Evolutionary conservation across 2,797 vertebrate genomes (phyloP).

Genomic region (Muscicapa comitata): DNA sequence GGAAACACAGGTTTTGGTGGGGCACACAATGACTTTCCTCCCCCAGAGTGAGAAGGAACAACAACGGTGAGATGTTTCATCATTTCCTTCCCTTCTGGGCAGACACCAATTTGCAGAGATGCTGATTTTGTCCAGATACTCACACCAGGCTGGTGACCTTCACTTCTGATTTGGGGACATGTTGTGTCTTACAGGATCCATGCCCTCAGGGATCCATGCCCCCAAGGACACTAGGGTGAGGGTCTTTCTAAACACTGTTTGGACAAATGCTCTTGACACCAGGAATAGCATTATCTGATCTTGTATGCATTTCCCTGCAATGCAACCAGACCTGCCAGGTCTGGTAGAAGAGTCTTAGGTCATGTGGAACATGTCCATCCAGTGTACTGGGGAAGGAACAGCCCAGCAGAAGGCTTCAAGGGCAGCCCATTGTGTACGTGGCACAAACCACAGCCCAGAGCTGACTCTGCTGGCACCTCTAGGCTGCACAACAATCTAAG

Average conservation of each 20-base stretch:
- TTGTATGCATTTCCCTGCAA: not conserved
- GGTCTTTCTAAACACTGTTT: not conserved
- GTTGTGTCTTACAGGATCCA: not conserved
- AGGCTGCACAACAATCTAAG: not conserved
- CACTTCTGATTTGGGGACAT: not conserved
- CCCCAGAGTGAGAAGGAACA: not conserved
- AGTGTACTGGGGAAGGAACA: not conserved
- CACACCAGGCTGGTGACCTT: accelerated
- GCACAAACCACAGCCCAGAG: not conserved
- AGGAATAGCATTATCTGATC: not conserved
- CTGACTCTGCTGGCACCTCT: not conserved
- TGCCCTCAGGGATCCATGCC: not conserved
- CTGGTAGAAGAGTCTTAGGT: not conserved
- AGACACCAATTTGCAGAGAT: not conserved
- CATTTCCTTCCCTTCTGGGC: accelerated
- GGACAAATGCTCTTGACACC: not conserved
- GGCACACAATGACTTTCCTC: not conserved
- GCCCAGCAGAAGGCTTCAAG: not conserved
- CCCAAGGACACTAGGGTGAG: not conserved
- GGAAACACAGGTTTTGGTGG: not conserved
- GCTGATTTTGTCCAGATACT: not conserved
- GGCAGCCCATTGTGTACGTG: not conserved
- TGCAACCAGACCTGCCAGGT: not conserved
- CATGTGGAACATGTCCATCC: not conserved
- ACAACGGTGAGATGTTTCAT: not conserved